Conservation (phyloP, 2,797 vertebrate genomes). For the Etheostoma nigrum region DNA sequence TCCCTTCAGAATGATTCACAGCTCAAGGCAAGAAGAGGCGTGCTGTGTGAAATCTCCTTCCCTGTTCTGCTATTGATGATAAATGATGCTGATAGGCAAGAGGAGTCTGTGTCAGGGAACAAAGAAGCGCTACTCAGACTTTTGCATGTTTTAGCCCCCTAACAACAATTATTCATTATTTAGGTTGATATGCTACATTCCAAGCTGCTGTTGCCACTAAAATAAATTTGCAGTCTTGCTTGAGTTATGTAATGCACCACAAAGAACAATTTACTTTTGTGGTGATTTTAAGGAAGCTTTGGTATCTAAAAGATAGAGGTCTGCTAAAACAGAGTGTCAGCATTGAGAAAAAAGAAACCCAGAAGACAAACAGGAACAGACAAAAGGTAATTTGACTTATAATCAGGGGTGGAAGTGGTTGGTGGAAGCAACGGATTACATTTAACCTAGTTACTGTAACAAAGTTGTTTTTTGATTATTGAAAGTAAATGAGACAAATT, state of each 20-base stretch:
- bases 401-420: neutral
- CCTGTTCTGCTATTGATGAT: constrained; percentile 10
- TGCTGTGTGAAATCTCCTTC: neutral
- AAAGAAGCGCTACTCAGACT: neutral
- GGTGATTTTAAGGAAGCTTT: neutral
- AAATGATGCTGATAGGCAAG: constrained; percentile 5
- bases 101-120: constrained; percentile 1
- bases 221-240: constrained; percentile 13
- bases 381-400: neutral
- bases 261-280: constrained; percentile 11
- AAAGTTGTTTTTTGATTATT: no score
- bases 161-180: constrained; percentile 16
- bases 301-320: neutral
- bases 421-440: neutral
- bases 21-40: neutral
- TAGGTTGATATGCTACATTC: constrained; percentile 12
- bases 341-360: neutral
- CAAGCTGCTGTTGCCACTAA: neutral
- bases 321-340: neutral
- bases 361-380: neutral
- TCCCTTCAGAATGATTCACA: neutral
- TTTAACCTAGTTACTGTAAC: no score
- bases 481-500: no score
- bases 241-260: constrained; percentile 1
- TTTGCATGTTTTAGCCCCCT: neutral